Evolutionary conservation across 2,113 vertebrate species (phyloP).

Genomic region (Phodopus roborovskii): DNA sequence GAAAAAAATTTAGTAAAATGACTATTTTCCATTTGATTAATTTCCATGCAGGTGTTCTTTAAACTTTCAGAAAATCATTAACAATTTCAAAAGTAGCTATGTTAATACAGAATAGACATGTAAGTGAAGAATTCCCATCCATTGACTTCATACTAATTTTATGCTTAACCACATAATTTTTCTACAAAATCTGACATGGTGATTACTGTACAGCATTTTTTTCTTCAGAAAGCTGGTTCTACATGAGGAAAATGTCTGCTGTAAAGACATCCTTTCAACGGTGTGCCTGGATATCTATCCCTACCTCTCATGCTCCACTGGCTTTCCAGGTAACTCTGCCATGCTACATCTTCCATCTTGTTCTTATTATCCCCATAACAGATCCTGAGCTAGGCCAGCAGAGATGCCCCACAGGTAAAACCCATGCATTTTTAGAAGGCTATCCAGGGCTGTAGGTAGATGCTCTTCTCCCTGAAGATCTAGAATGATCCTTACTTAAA

Average conservation of each 20-base stretch:
- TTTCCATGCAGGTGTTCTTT: not conserved
- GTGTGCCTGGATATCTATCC: not conserved
- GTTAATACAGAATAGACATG: not conserved
- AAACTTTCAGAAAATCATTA: not conserved
- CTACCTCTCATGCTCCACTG: not conserved
- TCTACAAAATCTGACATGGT: slow-evolving; percentile 33
- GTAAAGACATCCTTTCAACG: not conserved
- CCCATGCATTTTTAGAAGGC: not conserved
- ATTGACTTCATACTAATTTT: not conserved
- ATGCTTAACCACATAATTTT: not conserved
- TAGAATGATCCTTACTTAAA: not conserved
- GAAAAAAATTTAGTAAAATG: not conserved
- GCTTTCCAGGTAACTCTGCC: not conserved
- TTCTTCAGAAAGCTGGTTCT: not conserved
- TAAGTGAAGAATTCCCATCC: not conserved
- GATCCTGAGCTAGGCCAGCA: not conserved
- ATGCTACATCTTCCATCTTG: not conserved
- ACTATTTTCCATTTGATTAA: slow-evolving; percentile 24
- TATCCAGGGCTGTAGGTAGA: not conserved
- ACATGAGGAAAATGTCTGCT: not conserved
- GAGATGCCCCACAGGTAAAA: not conserved
- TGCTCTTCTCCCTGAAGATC: not conserved
- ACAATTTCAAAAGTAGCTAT: slow-evolving; percentile 6
- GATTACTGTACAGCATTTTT: not conserved
- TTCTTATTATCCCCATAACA: not conserved